Conservation (phyloP, 2,888 invertebrate species). For the Orgyia antiqua region DNA sequence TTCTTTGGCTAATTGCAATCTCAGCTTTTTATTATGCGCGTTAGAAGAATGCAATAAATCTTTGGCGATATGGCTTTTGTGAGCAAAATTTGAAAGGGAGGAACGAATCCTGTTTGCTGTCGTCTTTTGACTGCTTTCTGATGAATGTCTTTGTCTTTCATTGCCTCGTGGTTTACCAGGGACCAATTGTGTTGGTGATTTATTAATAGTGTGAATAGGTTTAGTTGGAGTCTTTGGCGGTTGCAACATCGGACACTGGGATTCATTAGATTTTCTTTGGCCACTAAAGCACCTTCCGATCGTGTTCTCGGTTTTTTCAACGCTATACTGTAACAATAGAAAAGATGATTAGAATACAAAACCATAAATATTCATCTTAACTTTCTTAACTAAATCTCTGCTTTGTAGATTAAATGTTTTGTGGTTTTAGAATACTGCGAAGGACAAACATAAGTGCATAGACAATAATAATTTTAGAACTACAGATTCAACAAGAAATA, state of each 20-base stretch:
- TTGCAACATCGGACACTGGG: constrained; percentile 84
- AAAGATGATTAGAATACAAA: constrained; percentile 4
- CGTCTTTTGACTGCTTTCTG: constrained; percentile 58
- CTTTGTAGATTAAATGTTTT: no score
- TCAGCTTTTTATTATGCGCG: constrained; percentile 88
- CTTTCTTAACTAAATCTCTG: no score
- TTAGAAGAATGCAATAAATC: constrained; percentile 77
- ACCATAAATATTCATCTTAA: no score
- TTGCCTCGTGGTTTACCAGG: constrained; percentile 62
- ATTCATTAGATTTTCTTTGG: constrained; percentile 85
- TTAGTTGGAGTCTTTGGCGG: constrained; percentile 69
- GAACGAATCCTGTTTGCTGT: constrained; percentile 63
- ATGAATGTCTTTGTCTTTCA: constrained; percentile 52
- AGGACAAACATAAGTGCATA: no score
- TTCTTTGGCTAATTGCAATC: constrained; percentile 92
- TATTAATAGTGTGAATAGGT: constrained; percentile 69
- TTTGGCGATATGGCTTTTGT: constrained; percentile 70
- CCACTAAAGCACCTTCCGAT: constrained; percentile 82
- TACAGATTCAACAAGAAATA: no score
- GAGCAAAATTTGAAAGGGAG: constrained; percentile 67
- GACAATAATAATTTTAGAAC: no score
- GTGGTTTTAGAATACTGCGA: no score
- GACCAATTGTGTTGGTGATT: constrained; percentile 51
- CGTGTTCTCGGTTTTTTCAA: constrained; percentile 75
- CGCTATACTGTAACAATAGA: constrained; percentile 83